phyloP scores from a whole-genome alignment of 2,797 vertebrate species.

The Erpetoichthys calabaricus region DNA sequence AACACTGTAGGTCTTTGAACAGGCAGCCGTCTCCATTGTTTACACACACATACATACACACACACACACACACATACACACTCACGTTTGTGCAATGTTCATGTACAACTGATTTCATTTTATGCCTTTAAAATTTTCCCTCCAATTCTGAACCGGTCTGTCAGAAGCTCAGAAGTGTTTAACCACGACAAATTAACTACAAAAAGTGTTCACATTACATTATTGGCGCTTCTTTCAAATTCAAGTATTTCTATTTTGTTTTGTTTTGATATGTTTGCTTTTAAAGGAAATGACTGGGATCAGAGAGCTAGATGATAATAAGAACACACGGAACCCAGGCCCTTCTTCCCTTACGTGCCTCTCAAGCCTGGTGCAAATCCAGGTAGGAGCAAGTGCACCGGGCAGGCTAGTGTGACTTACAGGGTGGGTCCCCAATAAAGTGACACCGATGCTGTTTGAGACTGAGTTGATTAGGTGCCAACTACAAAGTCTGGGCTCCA shows the following conservation, averaged over 20 bases:
- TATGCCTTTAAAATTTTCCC: conserved; percentile 31
- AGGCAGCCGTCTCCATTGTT: conserved; percentile 37
- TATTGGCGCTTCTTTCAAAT: conserved; percentile 77
- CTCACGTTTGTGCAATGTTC: neutral
- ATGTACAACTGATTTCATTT: conserved; percentile 32
- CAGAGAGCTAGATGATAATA: conserved; percentile 44
- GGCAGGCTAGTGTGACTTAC: too few species aligned
- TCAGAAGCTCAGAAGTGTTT: conserved; percentile 59
- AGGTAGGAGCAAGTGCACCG: too few species aligned
- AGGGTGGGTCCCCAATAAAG: too few species aligned
- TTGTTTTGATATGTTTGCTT: conserved; percentile 59
- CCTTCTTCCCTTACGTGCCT: too few species aligned
- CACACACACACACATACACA: conserved; percentile 21
- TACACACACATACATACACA: conserved; percentile 31
- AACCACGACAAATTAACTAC: conserved; percentile 47
- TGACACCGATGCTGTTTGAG: too few species aligned
- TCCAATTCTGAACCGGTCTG: conserved; percentile 37
- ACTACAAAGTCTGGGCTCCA: too few species aligned
- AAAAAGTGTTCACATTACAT: conserved; percentile 85
- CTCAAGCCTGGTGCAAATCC: too few species aligned
- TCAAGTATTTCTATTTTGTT: conserved; percentile 89
- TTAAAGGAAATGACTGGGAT: conserved; percentile 41
- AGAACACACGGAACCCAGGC: conserved; percentile 21
- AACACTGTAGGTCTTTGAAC: conserved; percentile 22
- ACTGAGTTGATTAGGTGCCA: too few species aligned